These are phyloP conservation scores for Metridium senile DNA, from an alignment of 92 coral and sea anemone genomes.

Conservation along the genomic window DNA sequence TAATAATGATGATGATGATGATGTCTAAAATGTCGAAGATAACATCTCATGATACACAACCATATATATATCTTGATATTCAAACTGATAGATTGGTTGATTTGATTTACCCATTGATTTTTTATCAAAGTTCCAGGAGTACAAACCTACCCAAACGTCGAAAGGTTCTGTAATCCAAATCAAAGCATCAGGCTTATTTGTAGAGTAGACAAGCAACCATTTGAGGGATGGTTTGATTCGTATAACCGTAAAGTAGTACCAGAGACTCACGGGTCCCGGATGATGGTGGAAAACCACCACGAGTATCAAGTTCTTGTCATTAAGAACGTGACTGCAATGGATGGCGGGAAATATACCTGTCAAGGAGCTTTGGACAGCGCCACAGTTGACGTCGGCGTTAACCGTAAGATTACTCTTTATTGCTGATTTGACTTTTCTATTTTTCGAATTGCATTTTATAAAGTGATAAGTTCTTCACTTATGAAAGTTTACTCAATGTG, in stretches of 20 bases:
- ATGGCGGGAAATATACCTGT: constrained; percentile 44
- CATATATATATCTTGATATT: too few relatives aligned
- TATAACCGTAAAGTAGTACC: constrained; percentile 26
- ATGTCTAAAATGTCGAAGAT: too few relatives aligned
- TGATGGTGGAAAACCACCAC: constrained; percentile 28
- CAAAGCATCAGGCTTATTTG: constrained; percentile 29
- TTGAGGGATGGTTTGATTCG: constrained; percentile 45
- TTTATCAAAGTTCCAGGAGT: constrained; percentile 32
- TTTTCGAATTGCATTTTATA: neutral
- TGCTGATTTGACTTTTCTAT: too few relatives aligned
- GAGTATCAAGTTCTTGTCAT: constrained; percentile 31
- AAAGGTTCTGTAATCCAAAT: constrained; percentile 22
- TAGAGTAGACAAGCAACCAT: constrained; percentile 34
- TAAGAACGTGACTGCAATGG: constrained; percentile 38
- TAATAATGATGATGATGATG: neutral
- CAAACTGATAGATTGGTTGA: neutral
- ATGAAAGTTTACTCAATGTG: too few relatives aligned
- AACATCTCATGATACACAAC: too few relatives aligned
- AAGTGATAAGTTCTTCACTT: neutral
- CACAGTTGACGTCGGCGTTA: constrained; percentile 16
- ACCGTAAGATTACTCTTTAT: too few relatives aligned
- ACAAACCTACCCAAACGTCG: constrained; percentile 11
- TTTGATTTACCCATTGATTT: neutral
- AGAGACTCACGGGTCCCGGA: constrained; percentile 16
- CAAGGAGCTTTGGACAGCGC: constrained; percentile 43